Evolutionary conservation across 1,140 invertebrate species (phyloP).

Genomic region (Gonatopus flavifemur): DNA sequence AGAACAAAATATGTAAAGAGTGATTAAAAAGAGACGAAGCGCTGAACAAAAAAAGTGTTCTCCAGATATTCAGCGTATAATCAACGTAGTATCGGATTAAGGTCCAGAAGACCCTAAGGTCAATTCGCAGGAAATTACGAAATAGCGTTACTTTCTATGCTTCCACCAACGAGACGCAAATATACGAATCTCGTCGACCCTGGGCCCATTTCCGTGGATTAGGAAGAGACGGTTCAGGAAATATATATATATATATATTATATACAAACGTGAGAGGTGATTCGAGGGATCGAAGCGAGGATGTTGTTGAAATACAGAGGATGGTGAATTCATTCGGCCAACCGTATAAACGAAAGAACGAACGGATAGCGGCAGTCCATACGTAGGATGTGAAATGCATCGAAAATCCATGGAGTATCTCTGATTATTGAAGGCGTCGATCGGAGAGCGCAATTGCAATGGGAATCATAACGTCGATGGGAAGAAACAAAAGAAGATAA

Average conservation of each 20-base stretch:
- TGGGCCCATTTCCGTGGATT: constrained; percentile 38
- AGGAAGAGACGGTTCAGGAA: constrained; percentile 19
- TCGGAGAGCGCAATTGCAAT: constrained; percentile 10
- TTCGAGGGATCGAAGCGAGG: constrained; percentile 17
- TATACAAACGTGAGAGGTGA: constrained; percentile 6
- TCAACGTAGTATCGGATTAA: no score
- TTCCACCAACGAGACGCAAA: constrained; percentile 34
- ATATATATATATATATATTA: no score
- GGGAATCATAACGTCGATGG: constrained; percentile 19
- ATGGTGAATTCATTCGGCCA: constrained; percentile 11
- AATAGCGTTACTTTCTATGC: constrained; percentile 41
- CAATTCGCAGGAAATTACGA: constrained; percentile 45
- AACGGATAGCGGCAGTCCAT: constrained; percentile 19
- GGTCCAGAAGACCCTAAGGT: no score
- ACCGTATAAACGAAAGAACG: no score
- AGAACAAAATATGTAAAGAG: no score
- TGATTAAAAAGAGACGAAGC: no score
- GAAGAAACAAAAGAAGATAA: constrained; percentile 9
- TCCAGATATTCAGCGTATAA: no score
- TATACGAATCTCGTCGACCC: constrained; percentile 31
- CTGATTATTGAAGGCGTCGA: constrained; percentile 25
- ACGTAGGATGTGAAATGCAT: constrained; percentile 23
- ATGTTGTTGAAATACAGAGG: no score
- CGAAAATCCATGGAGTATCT: constrained; percentile 17
- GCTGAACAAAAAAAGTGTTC: no score